A percentile compares a stretch with the other conserved stretches of the same genome.
Evolutionary conservation across 2,797 vertebrate species (phyloP).

Genomic region (Aplochiton taeniatus): DNA sequence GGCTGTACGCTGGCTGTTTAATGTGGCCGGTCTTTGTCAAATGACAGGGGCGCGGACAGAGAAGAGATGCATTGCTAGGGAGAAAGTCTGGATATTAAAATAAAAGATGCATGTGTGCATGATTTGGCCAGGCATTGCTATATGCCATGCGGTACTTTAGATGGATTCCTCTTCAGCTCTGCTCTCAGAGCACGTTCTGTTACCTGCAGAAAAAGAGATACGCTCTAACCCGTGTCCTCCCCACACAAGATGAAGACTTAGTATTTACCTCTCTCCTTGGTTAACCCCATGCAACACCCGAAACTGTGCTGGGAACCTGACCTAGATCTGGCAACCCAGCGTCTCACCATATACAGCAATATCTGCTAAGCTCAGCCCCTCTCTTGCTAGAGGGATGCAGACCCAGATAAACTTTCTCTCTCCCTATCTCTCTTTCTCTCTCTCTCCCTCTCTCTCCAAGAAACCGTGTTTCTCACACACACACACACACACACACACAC

Average conservation of each 20-base stretch:
- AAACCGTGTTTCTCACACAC: background rate
- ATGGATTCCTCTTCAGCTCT: slow-evolving; percentile 60
- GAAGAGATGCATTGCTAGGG: slow-evolving; percentile 22
- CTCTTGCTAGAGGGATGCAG: slow-evolving; percentile 21
- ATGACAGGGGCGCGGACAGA: slow-evolving; percentile 23
- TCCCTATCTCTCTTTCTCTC: background rate
- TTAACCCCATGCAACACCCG: slow-evolving; percentile 36
- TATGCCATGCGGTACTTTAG: slow-evolving; percentile 48
- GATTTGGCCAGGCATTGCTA: slow-evolving; percentile 49
- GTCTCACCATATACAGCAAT: slow-evolving; percentile 41
- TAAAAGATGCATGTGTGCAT: slow-evolving; percentile 47
- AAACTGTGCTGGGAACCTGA: slow-evolving; percentile 58
- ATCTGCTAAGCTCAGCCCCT: slow-evolving; percentile 40
- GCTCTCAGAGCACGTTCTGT: slow-evolving; percentile 2
- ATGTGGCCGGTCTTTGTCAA: slow-evolving; percentile 35
- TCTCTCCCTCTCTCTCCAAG: background rate
- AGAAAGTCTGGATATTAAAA: slow-evolving; percentile 20
- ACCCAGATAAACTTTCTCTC: slow-evolving; percentile 12
- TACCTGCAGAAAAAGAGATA: slow-evolving; percentile 57
- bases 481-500: background rate
- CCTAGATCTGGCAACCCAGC: slow-evolving; percentile 60
- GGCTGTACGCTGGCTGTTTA: slow-evolving; percentile 43
- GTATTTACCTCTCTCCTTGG: slow-evolving; percentile 41
- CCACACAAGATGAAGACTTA: background rate
- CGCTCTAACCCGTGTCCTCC: slow-evolving; percentile 30